Evolutionary conservation across 2,888 invertebrate species (phyloP).

Genomic region (Microctonus aethiopoides): DNA sequence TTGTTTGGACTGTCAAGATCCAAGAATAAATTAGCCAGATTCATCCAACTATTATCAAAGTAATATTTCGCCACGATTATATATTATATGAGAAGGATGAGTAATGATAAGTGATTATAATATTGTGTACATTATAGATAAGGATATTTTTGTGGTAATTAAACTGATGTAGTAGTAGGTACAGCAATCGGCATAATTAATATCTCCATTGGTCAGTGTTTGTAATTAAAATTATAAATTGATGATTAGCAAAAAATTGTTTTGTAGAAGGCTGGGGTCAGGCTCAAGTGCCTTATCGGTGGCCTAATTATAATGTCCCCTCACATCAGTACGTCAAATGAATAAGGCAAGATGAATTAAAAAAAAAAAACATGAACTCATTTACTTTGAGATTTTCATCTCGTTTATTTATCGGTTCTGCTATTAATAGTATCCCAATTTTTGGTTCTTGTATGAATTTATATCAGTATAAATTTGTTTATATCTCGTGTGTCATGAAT

Average conservation of each 20-base stretch:
- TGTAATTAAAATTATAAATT: conserved; percentile 62
- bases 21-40: too few relatives aligned
- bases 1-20: too few relatives aligned
- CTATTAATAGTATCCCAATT: too few relatives aligned
- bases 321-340: conserved; percentile 36
- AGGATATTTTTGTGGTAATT: not conserved
- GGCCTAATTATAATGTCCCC: conserved; percentile 58
- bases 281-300: conserved; percentile 51
- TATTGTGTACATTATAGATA: not conserved
- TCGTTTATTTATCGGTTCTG: not conserved
- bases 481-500: too few relatives aligned
- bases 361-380: conserved; percentile 21
- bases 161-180: not conserved
- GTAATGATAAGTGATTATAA: not conserved
- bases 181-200: conserved; percentile 20
- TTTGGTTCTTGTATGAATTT: too few relatives aligned
- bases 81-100: too few relatives aligned
- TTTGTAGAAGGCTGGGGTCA: conserved; percentile 51
- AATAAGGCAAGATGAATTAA: conserved; percentile 44
- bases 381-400: conserved; percentile 21
- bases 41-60: too few relatives aligned
- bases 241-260: conserved; percentile 62
- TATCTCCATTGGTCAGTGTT: not conserved
- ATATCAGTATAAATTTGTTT: too few relatives aligned
- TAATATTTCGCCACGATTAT: too few relatives aligned